Evolutionary conservation across 2,888 invertebrate species (phyloP).

Genomic region (Eupelmus urozonus): DNA sequence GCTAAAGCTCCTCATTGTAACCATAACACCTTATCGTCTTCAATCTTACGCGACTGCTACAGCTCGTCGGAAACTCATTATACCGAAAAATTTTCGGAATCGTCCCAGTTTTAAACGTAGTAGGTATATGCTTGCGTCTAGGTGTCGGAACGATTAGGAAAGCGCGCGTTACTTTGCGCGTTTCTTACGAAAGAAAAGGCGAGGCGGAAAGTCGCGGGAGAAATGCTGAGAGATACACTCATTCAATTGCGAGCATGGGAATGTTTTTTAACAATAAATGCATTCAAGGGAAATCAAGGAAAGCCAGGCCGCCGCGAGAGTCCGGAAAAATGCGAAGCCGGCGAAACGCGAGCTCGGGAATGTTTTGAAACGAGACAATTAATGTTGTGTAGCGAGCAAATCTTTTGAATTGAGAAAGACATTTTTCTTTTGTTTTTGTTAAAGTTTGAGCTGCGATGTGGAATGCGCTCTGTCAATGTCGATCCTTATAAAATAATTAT

Average conservation of each 20-base stretch:
- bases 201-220: slow-evolving; percentile 3
- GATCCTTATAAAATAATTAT: too few relatives aligned
- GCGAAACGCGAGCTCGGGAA: slow-evolving; percentile 4
- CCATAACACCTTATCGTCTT: too few relatives aligned
- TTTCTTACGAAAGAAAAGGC: slow-evolving; percentile 34
- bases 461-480: too few relatives aligned
- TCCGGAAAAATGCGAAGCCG: not conserved
- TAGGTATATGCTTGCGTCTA: not conserved
- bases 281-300: slow-evolving; percentile 60
- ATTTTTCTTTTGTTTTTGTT: too few relatives aligned
- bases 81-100: too few relatives aligned
- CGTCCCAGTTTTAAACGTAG: too few relatives aligned
- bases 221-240: slow-evolving; percentile 40
- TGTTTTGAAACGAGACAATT: slow-evolving; percentile 28
- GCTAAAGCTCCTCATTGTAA: too few relatives aligned
- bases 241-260: slow-evolving; percentile 50
- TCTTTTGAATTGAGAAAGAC: not conserved
- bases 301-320: slow-evolving; percentile 46
- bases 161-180: slow-evolving; percentile 13
- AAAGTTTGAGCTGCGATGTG: too few relatives aligned
- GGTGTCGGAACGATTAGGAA: slow-evolving; percentile 39
- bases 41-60: too few relatives aligned
- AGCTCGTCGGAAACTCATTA: too few relatives aligned
- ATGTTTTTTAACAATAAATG: slow-evolving; percentile 50
- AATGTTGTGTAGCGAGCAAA: not conserved